Percentiles rank a stretch among this genome's conserved stretches.
phyloP scores from a whole-genome alignment of 1,140 invertebrate genomes.

The Apis mellifera region Amel_HAv3.1 CM009939.2:10331001-10331500 shows the following conservation, averaged over 20 bases:
- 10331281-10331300: neutral
- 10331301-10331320: conserved; percentile 45
- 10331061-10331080: neutral
- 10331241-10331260: conserved; percentile 34
- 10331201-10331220: conserved; percentile 16
- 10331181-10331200: neutral
- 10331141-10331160: too few relatives aligned
- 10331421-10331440: conserved; percentile 53
- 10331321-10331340: conserved; percentile 55
- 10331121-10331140: neutral
- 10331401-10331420: too few relatives aligned
- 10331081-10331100: neutral
- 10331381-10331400: too few relatives aligned
- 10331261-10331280: neutral
- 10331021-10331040: neutral
- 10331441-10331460: neutral
- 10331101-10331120: neutral
- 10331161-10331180: neutral
- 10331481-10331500: neutral
- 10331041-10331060: neutral
- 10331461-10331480: conserved; percentile 12
- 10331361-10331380: conserved; percentile 49
- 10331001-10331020: neutral
- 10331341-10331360: conserved; percentile 71
- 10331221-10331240: neutral